Evolutionary conservation across 2,113 vertebrate genomes (phyloP), one percentile per base, ranked within the genome.

Genomic region (Cariama cristata): DNA sequence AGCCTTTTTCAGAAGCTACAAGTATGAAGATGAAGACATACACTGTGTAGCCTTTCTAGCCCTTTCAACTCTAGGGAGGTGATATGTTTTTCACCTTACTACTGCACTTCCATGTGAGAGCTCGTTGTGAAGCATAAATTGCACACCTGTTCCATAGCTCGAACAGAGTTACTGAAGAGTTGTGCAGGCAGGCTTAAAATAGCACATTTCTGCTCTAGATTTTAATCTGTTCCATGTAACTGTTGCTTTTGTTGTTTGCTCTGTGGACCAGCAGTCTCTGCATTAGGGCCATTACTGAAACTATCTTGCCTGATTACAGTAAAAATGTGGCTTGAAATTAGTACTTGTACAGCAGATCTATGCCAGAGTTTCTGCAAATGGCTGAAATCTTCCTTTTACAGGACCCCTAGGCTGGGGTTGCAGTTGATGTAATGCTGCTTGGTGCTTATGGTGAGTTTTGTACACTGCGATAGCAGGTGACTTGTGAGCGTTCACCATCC

Each of bases 341-440:
- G 72, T 67, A 74, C 30, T 49, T 80, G 62, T 79, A 84, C 38
- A 81, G 56, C 58, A 72, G n/a, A 80, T 91, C 66, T 86, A 6
- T 92, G 79, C 75, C 86, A 93, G 95, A 97, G 77, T 90, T 95
- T 88, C 79, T 94, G 90, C 69, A 86, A 69, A 79, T 33, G 45
- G 69, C 79, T 86, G 64, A 82, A 74, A 83, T 50, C 44, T 86
- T 90, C 60, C 56, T 80, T 86, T 86, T 44, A 45, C 68, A 90
- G 89, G 91, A 67, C 77, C 55, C 59, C 63, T 47, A 19, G 56
- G 42, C 74, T 69, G 89, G 91, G 81, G 28, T 82, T 96, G 80
- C 93, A 82, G 66, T 79, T 95, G 86, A 38, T 13, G 3, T 82
- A 44, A 76, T 82, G 35, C 84, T 94, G 93, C 94, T 93, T 86